Evolutionary conservation across 2,113 vertebrate genomes (phyloP), one percentile per base, ranked within the genome.

Genomic region (Thunnus maccoyii): DNA sequence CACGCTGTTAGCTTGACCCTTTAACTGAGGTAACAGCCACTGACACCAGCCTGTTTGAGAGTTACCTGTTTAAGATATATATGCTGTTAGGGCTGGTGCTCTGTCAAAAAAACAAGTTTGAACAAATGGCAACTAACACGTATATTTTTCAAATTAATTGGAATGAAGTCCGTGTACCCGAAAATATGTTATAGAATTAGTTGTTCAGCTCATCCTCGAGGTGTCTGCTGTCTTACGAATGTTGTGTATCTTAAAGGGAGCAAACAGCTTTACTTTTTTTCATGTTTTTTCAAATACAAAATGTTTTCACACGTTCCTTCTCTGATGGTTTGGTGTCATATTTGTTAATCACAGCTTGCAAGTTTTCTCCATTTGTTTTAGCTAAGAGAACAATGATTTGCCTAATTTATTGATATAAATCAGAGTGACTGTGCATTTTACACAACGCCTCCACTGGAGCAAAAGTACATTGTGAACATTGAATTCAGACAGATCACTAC

Each of bases 1-100:
- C 32, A 51, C 30, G 63, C 17, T 71, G 64, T 52, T 46, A 46
- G 77, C 15, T 36, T 47, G 22, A 57, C 71, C 71, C 61, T 71
- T 22, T 22, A 60, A 69, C 48, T 56, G 70, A 72, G 55, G 81
- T 44, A 30, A 67, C 64, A 4, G 13, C 65, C 25, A 54, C 55
- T 55, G 67, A 66, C 30, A 30, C 3, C 58, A 25, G 50, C 56
- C 3, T 5, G 22, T 36, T 27, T 11, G 41, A 47, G 11, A 61
- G 46, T 13, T 66, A 0, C 7, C 36, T 41, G 36, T 41, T 9
- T 1, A 9, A 41, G 36, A 9, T 30, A 30, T 30, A 11, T 3
- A n/a, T 36, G 13, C 15, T 2, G 8, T 15, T 27, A 13, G 9
- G 10, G 27, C 30, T 56, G 50, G 63, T 47, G 18, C 54, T 25